A percentile compares a stretch with the other conserved stretches of the same genome.
Conservation (phyloP, 2,888 invertebrate genomes). For the Luperina nickerlii region DNA sequence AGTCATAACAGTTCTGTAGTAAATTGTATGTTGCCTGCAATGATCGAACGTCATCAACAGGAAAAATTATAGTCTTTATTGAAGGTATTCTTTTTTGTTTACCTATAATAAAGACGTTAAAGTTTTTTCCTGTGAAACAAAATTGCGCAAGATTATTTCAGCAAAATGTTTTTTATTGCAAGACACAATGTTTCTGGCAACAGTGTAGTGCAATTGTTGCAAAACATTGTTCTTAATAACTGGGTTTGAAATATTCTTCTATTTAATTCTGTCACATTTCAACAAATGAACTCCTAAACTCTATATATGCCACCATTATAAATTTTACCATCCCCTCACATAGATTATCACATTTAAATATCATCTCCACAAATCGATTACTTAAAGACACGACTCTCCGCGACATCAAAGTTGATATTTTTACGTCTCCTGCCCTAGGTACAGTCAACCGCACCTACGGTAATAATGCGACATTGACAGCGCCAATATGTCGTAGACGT, state of each 20-base stretch:
- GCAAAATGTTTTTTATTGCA: not conserved
- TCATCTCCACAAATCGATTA: conserved; percentile 32
- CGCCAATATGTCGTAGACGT: not conserved
- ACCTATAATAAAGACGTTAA: no score
- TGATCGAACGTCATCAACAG: not conserved
- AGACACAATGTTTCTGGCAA: not conserved
- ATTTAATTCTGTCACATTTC: not conserved
- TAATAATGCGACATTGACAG: not conserved
- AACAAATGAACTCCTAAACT: not conserved
- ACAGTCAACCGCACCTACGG: not conserved
- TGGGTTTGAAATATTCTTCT: not conserved
- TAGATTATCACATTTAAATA: not conserved
- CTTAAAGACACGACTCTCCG: conserved; percentile 16
- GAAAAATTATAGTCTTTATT: not conserved
- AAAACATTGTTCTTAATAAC: not conserved
- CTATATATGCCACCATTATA: not conserved
- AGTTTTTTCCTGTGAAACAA: not conserved
- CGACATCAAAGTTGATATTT: conserved; percentile 55
- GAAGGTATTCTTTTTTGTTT: not conserved
- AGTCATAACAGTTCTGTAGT: not conserved
- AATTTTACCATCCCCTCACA: not conserved
- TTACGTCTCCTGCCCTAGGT: conserved; percentile 52
- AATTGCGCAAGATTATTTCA: not conserved
- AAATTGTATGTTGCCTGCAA: not conserved
- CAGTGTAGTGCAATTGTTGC: not conserved